These are phyloP conservation scores for Novumbra hubbsi DNA, from an alignment of 2,797 vertebrate species.

Conservation along the genomic window DNA sequence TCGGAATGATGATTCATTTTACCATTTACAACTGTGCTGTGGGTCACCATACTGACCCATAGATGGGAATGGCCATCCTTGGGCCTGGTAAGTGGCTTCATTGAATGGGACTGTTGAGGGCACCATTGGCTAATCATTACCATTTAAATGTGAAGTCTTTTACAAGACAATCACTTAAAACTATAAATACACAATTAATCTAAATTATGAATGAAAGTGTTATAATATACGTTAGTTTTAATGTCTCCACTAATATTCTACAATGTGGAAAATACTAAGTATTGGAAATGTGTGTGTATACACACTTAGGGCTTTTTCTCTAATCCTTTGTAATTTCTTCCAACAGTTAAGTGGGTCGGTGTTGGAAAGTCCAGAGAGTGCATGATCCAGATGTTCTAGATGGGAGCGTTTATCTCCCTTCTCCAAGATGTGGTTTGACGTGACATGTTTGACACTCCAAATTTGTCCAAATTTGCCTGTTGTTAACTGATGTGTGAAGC, in stretches of 20 bases:
- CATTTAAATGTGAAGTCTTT: no score
- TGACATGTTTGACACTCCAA: constrained; percentile 35
- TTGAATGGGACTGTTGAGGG: constrained; percentile 16
- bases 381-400: constrained; percentile 98
- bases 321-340: constrained; percentile 33
- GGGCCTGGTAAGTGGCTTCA: not conserved
- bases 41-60: not conserved
- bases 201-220: no score
- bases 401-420: constrained; percentile 17
- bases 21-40: not conserved
- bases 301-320: constrained; percentile 14
- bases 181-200: not conserved
- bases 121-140: constrained; percentile 14
- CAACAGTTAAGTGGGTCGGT: constrained; percentile 96
- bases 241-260: no score
- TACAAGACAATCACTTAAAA: no score
- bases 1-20: not conserved
- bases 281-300: not conserved
- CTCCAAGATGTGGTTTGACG: constrained; percentile 19
- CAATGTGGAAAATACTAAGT: no score
- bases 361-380: constrained; percentile 98
- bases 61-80: not conserved
- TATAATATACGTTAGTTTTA: no score
- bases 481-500: constrained; percentile 32
- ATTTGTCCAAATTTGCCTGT: constrained; percentile 14